Evolutionary conservation across 2,888 invertebrate genomes (phyloP).

Genomic region (Caenorhabditis sp.): DNA sequence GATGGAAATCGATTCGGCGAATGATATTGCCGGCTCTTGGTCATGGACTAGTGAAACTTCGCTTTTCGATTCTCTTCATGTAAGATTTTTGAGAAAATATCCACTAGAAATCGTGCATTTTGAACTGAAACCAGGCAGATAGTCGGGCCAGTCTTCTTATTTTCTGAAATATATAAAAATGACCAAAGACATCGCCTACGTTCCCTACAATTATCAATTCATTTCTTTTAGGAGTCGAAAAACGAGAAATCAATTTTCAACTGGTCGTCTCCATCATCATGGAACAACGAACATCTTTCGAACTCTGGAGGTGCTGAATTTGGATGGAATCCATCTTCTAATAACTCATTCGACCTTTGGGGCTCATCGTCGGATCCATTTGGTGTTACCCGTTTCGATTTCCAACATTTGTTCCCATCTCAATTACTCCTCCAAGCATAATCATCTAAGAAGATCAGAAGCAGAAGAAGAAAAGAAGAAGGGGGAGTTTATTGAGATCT

Average conservation of each 20-base stretch:
- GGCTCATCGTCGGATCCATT: slow-evolving; percentile 28
- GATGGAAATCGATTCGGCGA: neutral
- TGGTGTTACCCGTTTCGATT: slow-evolving; percentile 44
- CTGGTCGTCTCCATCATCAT: slow-evolving; percentile 21
- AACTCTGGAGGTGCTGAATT: slow-evolving; percentile 11
- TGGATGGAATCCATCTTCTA: slow-evolving; percentile 12
- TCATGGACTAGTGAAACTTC: neutral
- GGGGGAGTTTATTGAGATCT: slow-evolving; percentile 3
- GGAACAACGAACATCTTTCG: neutral
- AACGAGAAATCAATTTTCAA: slow-evolving; percentile 15
- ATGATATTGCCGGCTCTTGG: neutral
- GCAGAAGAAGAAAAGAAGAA: slow-evolving; percentile 5
- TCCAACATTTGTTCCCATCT: slow-evolving; percentile 46
- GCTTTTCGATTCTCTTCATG: neutral
- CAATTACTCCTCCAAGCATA: slow-evolving; percentile 51
- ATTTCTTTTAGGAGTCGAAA: too few species aligned
- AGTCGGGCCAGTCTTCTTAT: too few species aligned
- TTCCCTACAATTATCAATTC: too few species aligned
- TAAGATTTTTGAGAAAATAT: too few species aligned
- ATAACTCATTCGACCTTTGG: slow-evolving; percentile 40
- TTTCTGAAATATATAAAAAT: too few species aligned
- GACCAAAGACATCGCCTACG: too few species aligned
- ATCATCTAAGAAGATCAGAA: slow-evolving; percentile 16
- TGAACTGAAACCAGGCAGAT: too few species aligned
- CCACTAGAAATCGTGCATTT: too few species aligned